Percentiles rank a stretch among this genome's conserved stretches.
These are phyloP conservation scores for Chinchilla lanigera DNA, from an alignment of 2,113 vertebrate species.

Conservation along the genomic window DNA sequence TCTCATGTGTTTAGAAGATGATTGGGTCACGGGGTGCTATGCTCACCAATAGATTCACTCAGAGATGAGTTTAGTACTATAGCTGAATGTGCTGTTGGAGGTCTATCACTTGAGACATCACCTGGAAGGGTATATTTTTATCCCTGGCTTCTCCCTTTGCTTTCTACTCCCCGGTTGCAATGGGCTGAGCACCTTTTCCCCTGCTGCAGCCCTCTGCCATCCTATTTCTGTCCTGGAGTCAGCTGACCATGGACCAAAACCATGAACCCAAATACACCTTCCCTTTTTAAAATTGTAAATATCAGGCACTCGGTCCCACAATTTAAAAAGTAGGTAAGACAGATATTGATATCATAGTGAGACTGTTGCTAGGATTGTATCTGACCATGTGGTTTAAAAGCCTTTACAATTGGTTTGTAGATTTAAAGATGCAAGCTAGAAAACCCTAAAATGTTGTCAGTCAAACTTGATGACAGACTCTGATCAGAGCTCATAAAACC, in stretches of 20 bases:
- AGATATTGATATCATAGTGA: neutral
- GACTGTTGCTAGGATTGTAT: neutral
- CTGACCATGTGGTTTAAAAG: neutral
- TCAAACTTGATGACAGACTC: no score
- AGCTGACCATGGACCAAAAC: neutral
- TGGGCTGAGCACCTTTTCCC: neutral
- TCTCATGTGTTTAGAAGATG: neutral
- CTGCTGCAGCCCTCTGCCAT: neutral
- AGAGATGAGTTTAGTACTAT: neutral
- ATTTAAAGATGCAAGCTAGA: neutral
- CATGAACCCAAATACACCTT: neutral
- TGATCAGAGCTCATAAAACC: no score
- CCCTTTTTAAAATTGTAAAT: neutral
- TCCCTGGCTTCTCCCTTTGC: neutral
- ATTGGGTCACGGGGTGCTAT: neutral
- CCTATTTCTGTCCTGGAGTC: neutral
- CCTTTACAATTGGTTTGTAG: neutral
- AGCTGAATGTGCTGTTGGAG: neutral
- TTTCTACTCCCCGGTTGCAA: neutral
- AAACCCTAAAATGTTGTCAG: neutral
- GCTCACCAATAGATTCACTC: neutral
- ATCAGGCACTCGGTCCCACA: neutral
- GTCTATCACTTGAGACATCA: neutral
- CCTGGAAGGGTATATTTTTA: neutral
- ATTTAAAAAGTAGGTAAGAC: neutral